Conservation (phyloP, 2,113 vertebrate genomes). For the Paradoxurus hermaphroditus region DNA sequence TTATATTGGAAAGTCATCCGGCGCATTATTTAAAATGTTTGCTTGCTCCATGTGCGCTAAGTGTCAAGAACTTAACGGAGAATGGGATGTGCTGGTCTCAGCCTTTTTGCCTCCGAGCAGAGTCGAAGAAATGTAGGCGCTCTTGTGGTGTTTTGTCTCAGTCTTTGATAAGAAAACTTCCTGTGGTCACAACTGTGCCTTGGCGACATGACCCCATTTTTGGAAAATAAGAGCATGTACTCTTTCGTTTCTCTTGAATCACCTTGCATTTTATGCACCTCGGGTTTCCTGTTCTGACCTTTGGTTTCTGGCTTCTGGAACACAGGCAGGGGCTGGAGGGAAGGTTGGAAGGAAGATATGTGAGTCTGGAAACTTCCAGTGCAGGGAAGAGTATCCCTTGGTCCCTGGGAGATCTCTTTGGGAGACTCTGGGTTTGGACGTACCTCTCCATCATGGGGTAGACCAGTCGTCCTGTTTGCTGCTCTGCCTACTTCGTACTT, state of each 20-base stretch:
- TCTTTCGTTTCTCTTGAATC: background rate
- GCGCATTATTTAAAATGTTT: background rate
- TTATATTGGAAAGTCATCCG: background rate
- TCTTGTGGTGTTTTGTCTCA: background rate
- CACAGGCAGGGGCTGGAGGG: no score
- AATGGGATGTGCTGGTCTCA: accelerated
- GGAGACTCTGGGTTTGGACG: background rate
- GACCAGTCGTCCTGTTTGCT: background rate
- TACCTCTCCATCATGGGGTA: accelerated
- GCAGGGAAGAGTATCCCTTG: background rate
- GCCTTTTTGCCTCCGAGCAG: background rate
- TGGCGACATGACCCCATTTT: accelerated
- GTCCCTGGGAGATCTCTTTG: background rate
- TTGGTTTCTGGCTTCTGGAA: background rate
- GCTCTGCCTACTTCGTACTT: background rate
- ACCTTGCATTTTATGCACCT: background rate
- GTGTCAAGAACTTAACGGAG: background rate
- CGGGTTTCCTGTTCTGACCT: no score
- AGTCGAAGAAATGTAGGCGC: accelerated
- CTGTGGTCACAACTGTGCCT: accelerated
- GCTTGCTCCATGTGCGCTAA: background rate
- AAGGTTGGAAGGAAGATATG: background rate
- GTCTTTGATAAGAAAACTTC: background rate
- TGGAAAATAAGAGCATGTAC: background rate
- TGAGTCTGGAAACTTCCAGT: background rate